Conservation (phyloP, 2,797 vertebrate genomes). For the Lemur catta region DNA sequence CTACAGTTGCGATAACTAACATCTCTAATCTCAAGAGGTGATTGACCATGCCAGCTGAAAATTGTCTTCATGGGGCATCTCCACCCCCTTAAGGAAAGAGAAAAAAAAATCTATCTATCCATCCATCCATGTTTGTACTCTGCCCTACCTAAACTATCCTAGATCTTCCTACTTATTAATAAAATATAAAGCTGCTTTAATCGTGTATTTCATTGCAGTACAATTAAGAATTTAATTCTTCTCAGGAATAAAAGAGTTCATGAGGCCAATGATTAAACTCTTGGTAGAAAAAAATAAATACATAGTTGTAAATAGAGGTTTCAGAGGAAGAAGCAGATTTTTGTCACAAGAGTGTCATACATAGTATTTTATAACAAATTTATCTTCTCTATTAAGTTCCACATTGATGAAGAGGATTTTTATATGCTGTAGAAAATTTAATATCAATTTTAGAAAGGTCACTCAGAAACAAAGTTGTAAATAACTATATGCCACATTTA, state of each 20-base stretch:
- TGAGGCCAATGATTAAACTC: neutral
- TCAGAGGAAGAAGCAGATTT: neutral
- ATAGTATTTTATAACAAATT: neutral
- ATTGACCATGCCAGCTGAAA: neutral
- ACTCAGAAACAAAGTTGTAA: neutral
- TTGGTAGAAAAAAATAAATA: slow-evolving; percentile 28
- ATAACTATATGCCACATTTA: neutral
- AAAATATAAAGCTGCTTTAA: neutral
- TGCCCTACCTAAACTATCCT: neutral
- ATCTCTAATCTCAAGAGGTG: slow-evolving; percentile 61
- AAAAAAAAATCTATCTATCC: neutral
- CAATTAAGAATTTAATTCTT: slow-evolving; percentile 18
- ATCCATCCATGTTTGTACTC: neutral
- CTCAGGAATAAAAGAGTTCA: neutral
- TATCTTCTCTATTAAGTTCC: neutral
- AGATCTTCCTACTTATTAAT: neutral
- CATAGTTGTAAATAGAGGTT: neutral
- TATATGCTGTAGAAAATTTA: neutral
- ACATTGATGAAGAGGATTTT: neutral
- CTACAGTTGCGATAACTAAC: slow-evolving; percentile 80
- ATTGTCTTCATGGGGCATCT: neutral
- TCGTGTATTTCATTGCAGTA: neutral
- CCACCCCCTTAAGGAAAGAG: neutral
- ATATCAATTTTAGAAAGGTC: neutral
- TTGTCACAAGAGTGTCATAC: neutral